Conservation (phyloP, 2,797 vertebrate genomes). For the Rousettus madagascariensis region DNA sequence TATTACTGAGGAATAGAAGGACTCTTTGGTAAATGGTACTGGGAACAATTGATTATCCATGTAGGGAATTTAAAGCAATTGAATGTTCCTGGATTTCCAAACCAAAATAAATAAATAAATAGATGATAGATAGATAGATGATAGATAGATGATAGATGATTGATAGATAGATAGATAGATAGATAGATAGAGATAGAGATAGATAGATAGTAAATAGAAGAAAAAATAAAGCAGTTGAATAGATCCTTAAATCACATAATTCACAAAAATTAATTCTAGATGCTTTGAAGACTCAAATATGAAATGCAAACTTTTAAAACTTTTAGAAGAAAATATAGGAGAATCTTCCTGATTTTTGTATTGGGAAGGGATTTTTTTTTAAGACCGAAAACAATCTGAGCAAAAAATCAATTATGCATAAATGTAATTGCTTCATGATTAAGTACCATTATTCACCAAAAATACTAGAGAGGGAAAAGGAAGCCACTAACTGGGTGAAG, state of each 20-base stretch:
- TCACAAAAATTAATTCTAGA: not conserved
- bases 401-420: conserved; percentile 23
- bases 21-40: not conserved
- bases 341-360: not conserved
- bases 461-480: not conserved
- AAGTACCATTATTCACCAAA: not conserved
- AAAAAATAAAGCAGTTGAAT: not conserved
- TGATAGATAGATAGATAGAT: too few relatives aligned
- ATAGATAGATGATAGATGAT: too few relatives aligned
- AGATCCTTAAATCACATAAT: conserved; percentile 6
- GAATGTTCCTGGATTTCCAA: not conserved
- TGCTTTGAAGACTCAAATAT: not conserved
- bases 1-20: not conserved
- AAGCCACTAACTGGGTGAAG: not conserved
- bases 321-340: conserved; percentile 6
- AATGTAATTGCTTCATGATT: not conserved
- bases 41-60: not conserved
- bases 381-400: not conserved
- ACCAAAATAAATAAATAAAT: too few relatives aligned
- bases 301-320: not conserved
- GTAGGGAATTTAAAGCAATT: conserved; percentile 14
- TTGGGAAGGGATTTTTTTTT: not conserved
- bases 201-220: too few relatives aligned
- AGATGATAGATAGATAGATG: too few relatives aligned
- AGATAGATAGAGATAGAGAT: too few relatives aligned